Conservation (phyloP, 2,113 vertebrate genomes). For the Oryzias celebensis region DNA sequence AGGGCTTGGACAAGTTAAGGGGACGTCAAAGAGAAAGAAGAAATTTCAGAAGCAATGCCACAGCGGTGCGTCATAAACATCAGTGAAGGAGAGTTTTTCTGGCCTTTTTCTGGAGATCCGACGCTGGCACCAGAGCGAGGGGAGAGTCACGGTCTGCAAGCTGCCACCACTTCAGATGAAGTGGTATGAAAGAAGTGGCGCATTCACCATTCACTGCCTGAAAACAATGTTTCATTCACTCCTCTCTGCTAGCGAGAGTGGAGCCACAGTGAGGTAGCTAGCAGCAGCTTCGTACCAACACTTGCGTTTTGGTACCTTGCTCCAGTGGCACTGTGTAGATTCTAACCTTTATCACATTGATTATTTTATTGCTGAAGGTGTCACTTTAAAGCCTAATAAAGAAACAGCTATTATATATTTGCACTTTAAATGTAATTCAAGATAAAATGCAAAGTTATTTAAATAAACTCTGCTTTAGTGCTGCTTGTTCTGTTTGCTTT, state of each 20-base stretch:
- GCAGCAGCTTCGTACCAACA: conserved; percentile 8
- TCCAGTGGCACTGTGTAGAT: conserved; percentile 20
- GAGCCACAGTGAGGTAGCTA: conserved; percentile 28
- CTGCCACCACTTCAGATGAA: conserved; percentile 72
- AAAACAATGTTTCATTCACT: conserved; percentile 71
- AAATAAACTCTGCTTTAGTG: no score
- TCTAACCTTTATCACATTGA: neutral
- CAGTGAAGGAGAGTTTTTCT: conserved; percentile 20
- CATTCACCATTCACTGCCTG: conserved; percentile 69
- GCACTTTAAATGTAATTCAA: no score
- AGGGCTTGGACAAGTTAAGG: neutral
- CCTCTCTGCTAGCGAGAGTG: conserved; percentile 21
- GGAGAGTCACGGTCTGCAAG: conserved; percentile 51
- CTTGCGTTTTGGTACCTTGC: conserved; percentile 42
- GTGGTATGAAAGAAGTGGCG: conserved; percentile 66
- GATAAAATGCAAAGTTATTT: no score
- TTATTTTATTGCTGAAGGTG: no score
- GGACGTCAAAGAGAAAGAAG: neutral
- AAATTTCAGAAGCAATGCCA: neutral
- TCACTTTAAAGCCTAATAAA: no score
- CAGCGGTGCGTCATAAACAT: conserved; percentile 17
- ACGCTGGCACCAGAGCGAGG: conserved; percentile 21
- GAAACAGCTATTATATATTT: no score
- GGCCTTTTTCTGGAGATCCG: conserved; percentile 20
- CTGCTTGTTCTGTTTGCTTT: no score